Base-by-base conservation (phyloP, 2,888 invertebrate genomes). In the Hydrotaea cyrtoneurina region DNA sequence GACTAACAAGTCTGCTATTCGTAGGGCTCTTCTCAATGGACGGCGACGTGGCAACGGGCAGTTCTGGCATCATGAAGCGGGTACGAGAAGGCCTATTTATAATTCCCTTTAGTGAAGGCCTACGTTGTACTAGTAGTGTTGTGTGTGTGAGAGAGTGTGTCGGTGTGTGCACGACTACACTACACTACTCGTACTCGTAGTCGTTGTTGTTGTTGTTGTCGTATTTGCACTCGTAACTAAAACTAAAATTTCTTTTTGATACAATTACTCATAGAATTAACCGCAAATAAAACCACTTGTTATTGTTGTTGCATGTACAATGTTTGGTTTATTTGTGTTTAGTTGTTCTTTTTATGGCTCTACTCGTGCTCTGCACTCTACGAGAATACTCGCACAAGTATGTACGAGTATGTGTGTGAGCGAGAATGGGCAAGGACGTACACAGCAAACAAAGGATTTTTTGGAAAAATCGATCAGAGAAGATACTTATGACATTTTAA, bases 201-300 rank as follows among this genome's bases (percentile, higher is more conserved):
- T 39, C 36, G 21, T 57, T 10, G 19, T 11, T 23, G 10, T 57
- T 21, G n/a, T 10, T 15, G 11, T 5, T 43, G 66, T 39, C 17
- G 39, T 39, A 39, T 66, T 36, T 21, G 66, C 19, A 21, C n/a
- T 66, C 66, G 66, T n/a, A 66, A 43, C 66, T 43, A 39, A 39
- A 69, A 69, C 69, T 69, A 69, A 43, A 21, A 46, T 69, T 69
- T 46, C 69, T 69, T 46, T 74, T 62, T 62, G 36, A 77, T 64
- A 77, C 76, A 79, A 82, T 81, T 85, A 59, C 76, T 79, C 73
- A 79, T 66, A 72, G 76, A 19, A 59, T 66, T 77, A 77, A 62
- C 79, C 84, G 64, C 73, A 85, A 81, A 79, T 69, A 77, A 73
- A 85, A 85, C 76, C 79, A 79, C 84, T 85, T 85, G 81, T 77